Evolutionary conservation across 1,140 invertebrate genomes (phyloP).

Genomic region (Muscidifurax raptorellus): DNA sequence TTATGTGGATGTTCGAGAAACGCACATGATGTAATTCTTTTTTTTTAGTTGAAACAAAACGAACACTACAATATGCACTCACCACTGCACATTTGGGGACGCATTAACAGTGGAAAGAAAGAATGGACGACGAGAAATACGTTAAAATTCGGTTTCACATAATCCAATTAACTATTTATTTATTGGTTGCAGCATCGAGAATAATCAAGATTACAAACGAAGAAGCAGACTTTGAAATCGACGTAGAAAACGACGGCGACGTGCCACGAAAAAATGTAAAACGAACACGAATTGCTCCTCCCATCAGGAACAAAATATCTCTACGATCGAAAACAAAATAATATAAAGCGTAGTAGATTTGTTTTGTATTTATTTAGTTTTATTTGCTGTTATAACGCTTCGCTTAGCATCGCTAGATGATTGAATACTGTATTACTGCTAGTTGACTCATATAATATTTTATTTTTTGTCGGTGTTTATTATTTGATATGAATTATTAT

Average conservation of each 20-base stretch:
- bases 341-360: background rate
- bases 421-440: background rate
- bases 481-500: too few relatives aligned
- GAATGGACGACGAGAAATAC: background rate
- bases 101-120: background rate
- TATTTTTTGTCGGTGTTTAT: too few relatives aligned
- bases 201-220: slow-evolving; percentile 21
- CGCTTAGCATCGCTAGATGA: background rate
- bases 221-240: slow-evolving; percentile 45
- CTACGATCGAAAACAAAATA: background rate
- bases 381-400: background rate
- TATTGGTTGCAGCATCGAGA: slow-evolving; percentile 6
- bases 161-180: background rate
- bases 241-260: slow-evolving; percentile 29
- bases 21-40: background rate
- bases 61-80: background rate
- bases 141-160: background rate
- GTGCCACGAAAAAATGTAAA: background rate
- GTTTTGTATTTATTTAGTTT: background rate
- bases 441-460: background rate
- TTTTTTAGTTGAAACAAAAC: background rate
- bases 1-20: too few relatives aligned
- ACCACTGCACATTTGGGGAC: background rate
- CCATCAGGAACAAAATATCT: background rate
- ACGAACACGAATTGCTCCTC: background rate